Evolutionary conservation across 2,888 invertebrate species (phyloP), one percentile per base, ranked within the genome.

Genomic region (Idaea aversata): DNA sequence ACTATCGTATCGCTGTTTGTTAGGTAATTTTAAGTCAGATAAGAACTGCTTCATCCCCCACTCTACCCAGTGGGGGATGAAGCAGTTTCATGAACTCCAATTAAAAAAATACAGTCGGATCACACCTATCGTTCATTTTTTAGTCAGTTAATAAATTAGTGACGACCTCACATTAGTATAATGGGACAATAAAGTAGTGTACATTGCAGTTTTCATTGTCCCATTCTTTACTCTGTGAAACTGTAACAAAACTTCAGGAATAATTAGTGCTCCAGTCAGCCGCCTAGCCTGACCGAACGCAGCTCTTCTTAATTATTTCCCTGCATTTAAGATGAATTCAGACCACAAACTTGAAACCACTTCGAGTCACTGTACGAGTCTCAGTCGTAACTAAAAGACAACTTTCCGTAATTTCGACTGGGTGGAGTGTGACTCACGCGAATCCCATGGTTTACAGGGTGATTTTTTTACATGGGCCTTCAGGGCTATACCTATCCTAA

Each of bases 221-320:
- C 63, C 62, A 64, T 61, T 66, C 60, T 13, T 59, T 59, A 38
- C 65, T 63, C 61, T 57, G 59, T 59, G 63, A 61, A 71, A 70
- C 64, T 67, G 65, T 63, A 70, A 71, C 69, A 70, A 70, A 72
- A 70, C 69, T 59, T 66, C 65, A 65, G 71, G 72, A 73, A 71
- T 75, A 75, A 75, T 75, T 70, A 75, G 71, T 69, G 72, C 69
- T 68, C 63, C 65, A 61, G 61, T 61, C 67, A 59, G 64, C 65
- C 69, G 67, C 25, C 2, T 25, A 25, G 25, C 25, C 25, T 1
- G 25, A 69, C 67, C 63, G 64, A 72, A 68, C 63, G 70, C 67
- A 59, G 65, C 63, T 62, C 67, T 67, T 70, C 70, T 66, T 73
- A 61, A 72, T 72, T 72, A 72, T 70, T 70, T 70, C 58, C 67